phyloP scores from a whole-genome alignment of 2,888 invertebrate genomes.

The Prionchulus punctatus region DNA sequence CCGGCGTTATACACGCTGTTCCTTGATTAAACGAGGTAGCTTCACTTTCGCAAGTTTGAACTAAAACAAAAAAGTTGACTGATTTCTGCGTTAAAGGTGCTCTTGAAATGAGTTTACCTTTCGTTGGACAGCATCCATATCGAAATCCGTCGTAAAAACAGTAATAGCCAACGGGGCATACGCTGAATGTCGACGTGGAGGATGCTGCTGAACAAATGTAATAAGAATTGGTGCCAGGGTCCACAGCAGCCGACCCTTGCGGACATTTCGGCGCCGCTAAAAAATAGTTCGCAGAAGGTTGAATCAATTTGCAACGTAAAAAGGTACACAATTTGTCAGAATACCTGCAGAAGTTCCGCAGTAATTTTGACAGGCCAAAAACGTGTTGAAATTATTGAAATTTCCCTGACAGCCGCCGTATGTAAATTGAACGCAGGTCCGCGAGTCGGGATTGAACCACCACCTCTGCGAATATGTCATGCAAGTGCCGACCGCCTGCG shows the following conservation, averaged over 20 bases:
- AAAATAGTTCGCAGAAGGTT: too few species aligned
- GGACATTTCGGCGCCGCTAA: slow-evolving; percentile 27
- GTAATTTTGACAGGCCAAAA: too few species aligned
- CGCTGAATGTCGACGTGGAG: not conserved
- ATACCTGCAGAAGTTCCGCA: too few species aligned
- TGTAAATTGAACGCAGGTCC: slow-evolving; percentile 31
- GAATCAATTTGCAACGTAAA: too few species aligned
- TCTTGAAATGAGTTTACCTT: too few species aligned
- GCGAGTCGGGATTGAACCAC: slow-evolving; percentile 32
- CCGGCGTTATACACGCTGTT: slow-evolving; percentile 27
- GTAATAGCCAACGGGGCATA: slow-evolving; percentile 29
- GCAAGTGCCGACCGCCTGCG: slow-evolving; percentile 21
- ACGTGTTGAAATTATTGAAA: too few species aligned
- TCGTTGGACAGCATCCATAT: slow-evolving; percentile 29
- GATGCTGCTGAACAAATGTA: slow-evolving; percentile 25
- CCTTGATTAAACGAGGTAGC: slow-evolving; percentile 28
- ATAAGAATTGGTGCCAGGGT: slow-evolving; percentile 24
- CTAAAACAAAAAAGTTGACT: slow-evolving; percentile 18
- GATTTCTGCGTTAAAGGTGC: too few species aligned
- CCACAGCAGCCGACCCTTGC: slow-evolving; percentile 28
- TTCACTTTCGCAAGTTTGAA: slow-evolving; percentile 26
- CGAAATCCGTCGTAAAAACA: slow-evolving; percentile 31
- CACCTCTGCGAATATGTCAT: slow-evolving; percentile 28
- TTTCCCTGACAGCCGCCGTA: too few species aligned
- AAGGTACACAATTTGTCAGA: too few species aligned